Base-by-base conservation (phyloP, 2,797 vertebrate genomes). In the Centroberyx gerrardi region DNA sequence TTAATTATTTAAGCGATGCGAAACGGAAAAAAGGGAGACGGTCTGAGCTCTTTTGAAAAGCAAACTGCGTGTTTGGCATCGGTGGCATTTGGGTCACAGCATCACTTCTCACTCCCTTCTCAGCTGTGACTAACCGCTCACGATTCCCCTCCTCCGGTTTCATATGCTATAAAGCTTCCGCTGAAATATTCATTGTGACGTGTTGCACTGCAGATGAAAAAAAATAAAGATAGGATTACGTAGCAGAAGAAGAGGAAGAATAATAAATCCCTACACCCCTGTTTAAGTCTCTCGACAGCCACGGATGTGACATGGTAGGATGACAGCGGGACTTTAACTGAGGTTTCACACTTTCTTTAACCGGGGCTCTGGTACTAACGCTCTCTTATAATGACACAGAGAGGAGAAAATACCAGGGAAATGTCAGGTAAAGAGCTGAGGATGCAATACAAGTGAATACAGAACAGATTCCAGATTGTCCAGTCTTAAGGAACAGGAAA, bases 21-120 rank as follows among this genome's bases (percentile, higher is more conserved):
- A 84, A 78, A 81, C 74, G 76, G 66, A 77, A 86, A 17, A 53
- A 81, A 44, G 81, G 72, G 84, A 80, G 82, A 87, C 55, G 15
- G 69, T 60, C 40, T 61, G 76, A 84, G 81, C 78, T 83, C 15
- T 2, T 68, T 29, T 64, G 13, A 68, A 68, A 78, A 84, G 62
- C 59, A 74, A 83, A 81, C 12, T 75, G 80, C 71, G 55, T 33
- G 68, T 66, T 22, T 87, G 82, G 83, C 85, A 82, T 88, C 54
- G 18, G 71, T 86, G 82, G 84, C 88, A 89, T 89, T 84, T 81
- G 80, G 86, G 91, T 90, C 90, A 87, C 80, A 55, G 83, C 81
- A 59, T 75, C 76, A 54, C 77, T 84, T 78, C 74, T 81, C 80
- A 29, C 52, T 67, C 17, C 22, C 77, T 65, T 80, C 72, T 80